Evolutionary conservation across 2,797 vertebrate genomes (phyloP).

Genomic region (Melanotaenia boesemani): DNA sequence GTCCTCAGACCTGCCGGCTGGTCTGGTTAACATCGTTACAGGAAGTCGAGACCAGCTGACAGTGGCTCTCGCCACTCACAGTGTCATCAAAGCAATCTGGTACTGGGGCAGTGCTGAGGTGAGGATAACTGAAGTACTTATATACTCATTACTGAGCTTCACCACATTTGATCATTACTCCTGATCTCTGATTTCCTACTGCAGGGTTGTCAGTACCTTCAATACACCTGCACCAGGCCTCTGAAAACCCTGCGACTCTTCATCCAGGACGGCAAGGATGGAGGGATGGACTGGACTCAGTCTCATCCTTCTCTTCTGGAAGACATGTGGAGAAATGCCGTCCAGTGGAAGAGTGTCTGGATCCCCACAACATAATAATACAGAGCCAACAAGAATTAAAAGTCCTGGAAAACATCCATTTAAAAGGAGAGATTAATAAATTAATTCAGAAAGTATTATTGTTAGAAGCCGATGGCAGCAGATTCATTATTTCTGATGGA

Average conservation of each 20-base stretch:
- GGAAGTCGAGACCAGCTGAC: slow-evolving; percentile 87
- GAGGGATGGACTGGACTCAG: slow-evolving; percentile 62
- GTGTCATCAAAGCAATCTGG: slow-evolving; percentile 90
- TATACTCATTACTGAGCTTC: rapidly evolving
- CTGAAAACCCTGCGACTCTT: slow-evolving; percentile 79
- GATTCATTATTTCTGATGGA: not conserved
- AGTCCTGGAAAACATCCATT: not conserved
- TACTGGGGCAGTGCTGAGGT: slow-evolving; percentile 90
- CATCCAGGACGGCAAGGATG: slow-evolving; percentile 53
- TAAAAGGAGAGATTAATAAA: not conserved
- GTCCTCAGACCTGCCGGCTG: slow-evolving; percentile 85
- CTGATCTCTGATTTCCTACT: slow-evolving; percentile 10
- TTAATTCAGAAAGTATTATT: not conserved
- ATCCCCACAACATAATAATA: slow-evolving; percentile 79
- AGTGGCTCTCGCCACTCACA: slow-evolving; percentile 88
- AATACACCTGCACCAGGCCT: slow-evolving; percentile 77
- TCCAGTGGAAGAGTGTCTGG: slow-evolving; percentile 87
- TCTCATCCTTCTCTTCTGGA: slow-evolving; percentile 70
- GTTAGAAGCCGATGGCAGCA: not conserved
- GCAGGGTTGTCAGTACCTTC: slow-evolving; percentile 85
- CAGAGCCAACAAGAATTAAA: not conserved
- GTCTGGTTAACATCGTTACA: slow-evolving; percentile 88
- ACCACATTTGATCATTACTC: not conserved
- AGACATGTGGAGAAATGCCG: slow-evolving; percentile 79
- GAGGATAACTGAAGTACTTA: not conserved